A percentile compares a stretch with the other conserved stretches of the same genome.
Evolutionary conservation across 1,140 invertebrate species (phyloP).

Genomic region (Oryzaephilus surinamensis): DNA sequence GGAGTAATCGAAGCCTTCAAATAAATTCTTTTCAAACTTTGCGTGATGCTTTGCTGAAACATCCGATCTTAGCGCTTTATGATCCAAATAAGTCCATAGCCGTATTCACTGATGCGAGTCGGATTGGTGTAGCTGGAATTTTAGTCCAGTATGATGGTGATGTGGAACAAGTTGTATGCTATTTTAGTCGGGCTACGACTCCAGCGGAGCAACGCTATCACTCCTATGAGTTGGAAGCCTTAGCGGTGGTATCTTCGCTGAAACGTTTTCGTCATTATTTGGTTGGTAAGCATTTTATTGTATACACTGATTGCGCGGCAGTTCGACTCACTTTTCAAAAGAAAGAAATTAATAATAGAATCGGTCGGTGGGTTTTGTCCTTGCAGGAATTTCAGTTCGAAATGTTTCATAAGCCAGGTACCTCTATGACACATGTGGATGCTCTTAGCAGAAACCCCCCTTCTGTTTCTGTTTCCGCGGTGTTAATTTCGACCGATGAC

Average conservation of each 20-base stretch:
- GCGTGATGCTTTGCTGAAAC: too few relatives aligned
- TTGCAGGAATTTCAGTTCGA: constrained; percentile 24
- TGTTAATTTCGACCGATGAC: constrained; percentile 4
- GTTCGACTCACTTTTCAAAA: constrained; percentile 14
- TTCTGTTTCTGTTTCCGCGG: not conserved
- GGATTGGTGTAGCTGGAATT: constrained; percentile 3
- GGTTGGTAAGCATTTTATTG: constrained; percentile 17
- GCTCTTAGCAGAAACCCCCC: constrained; percentile 26
- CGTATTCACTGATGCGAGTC: constrained; percentile 8
- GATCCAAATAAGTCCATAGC: constrained; percentile 4
- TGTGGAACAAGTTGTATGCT: not conserved
- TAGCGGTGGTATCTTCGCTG: constrained; percentile 27
- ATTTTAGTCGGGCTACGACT: constrained; percentile 5
- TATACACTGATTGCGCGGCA: constrained; percentile 16
- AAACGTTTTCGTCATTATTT: constrained; percentile 26
- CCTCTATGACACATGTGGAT: constrained; percentile 27
- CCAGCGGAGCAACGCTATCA: constrained; percentile 30
- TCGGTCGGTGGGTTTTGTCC: constrained; percentile 26
- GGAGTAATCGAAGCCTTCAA: too few relatives aligned
- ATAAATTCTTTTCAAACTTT: too few relatives aligned
- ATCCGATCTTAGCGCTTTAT: constrained; percentile 2
- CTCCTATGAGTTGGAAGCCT: constrained; percentile 17
- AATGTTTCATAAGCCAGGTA: constrained; percentile 23
- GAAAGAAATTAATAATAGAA: constrained; percentile 21
- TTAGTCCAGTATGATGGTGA: not conserved